Conservation (phyloP, 2,113 vertebrate genomes). For the Ammodytes marinus region DNA sequence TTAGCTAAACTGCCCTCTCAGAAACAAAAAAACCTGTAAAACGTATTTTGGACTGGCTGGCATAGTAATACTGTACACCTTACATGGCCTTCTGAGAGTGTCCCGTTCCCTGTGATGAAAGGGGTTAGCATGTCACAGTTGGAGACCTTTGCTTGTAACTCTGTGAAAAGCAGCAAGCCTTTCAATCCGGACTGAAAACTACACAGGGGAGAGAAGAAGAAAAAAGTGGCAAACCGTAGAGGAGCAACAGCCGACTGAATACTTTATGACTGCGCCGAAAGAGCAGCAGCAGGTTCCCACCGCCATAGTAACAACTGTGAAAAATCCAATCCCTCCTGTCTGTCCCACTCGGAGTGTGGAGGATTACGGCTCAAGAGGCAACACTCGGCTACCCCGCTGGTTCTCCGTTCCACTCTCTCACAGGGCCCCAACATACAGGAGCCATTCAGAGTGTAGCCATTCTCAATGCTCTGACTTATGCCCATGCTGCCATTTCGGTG, state of each 20-base stretch:
- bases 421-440: constrained; percentile 59
- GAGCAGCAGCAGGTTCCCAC: constrained; percentile 77
- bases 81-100: not conserved
- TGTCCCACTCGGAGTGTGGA: constrained; percentile 67
- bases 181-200: constrained; percentile 41
- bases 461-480: constrained; percentile 83
- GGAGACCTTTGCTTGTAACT: constrained; percentile 26
- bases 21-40: too few relatives aligned
- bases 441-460: constrained; percentile 74
- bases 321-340: constrained; percentile 75
- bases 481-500: constrained; percentile 78
- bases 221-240: constrained; percentile 53
- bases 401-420: constrained; percentile 39
- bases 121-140: constrained; percentile 31
- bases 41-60: not conserved
- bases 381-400: constrained; percentile 69
- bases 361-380: constrained; percentile 73
- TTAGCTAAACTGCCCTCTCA: too few relatives aligned
- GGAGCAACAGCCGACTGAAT: constrained; percentile 47
- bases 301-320: constrained; percentile 78
- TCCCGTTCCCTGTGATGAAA: constrained; percentile 12
- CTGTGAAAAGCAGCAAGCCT: constrained; percentile 47
- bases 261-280: constrained; percentile 64
- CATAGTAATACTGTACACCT: not conserved
- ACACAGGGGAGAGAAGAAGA: constrained; percentile 34